These are phyloP conservation scores for Myoxocephalus aenaeus DNA, from an alignment of 2,797 vertebrate genomes.

Conservation along the genomic window DNA sequence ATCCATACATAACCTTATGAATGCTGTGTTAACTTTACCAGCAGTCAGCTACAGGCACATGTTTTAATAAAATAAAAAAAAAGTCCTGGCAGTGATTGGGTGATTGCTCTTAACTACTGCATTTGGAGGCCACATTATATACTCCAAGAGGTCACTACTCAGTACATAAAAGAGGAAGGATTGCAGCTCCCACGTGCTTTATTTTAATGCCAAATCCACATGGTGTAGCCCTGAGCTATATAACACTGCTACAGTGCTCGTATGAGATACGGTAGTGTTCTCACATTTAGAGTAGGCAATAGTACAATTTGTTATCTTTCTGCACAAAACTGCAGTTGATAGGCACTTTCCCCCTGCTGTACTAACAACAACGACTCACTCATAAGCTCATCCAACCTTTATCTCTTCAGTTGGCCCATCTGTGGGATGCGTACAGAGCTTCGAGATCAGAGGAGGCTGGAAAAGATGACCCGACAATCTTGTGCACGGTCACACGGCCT, in stretches of 20 bases:
- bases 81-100: conserved; percentile 13
- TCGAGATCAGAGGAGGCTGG: conserved; percentile 64
- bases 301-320: conserved; percentile 57
- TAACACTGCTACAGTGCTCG: conserved; percentile 40
- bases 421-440: conserved; percentile 69
- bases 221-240: conserved; percentile 61
- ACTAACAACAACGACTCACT: conserved; percentile 50
- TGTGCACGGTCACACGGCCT: conserved; percentile 54
- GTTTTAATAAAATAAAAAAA: conserved; percentile 13
- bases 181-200: conserved; percentile 60
- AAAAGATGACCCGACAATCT: conserved; percentile 65
- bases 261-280: conserved; percentile 39
- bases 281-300: conserved; percentile 67
- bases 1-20: background rate
- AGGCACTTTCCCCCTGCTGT: conserved; percentile 37
- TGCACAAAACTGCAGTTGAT: conserved; percentile 60
- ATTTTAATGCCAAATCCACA: conserved; percentile 66
- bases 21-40: conserved; percentile 19
- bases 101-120: conserved; percentile 42
- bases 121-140: conserved; percentile 59
- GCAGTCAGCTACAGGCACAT: conserved; percentile 22
- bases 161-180: conserved; percentile 25
- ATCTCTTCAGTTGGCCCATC: conserved; percentile 64
- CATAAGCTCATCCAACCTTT: conserved; percentile 63
- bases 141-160: conserved; percentile 40